Percentiles rank a stretch among this genome's conserved stretches.
Conservation (phyloP, 2,888 invertebrate genomes). For the Laothoe populi region DNA sequence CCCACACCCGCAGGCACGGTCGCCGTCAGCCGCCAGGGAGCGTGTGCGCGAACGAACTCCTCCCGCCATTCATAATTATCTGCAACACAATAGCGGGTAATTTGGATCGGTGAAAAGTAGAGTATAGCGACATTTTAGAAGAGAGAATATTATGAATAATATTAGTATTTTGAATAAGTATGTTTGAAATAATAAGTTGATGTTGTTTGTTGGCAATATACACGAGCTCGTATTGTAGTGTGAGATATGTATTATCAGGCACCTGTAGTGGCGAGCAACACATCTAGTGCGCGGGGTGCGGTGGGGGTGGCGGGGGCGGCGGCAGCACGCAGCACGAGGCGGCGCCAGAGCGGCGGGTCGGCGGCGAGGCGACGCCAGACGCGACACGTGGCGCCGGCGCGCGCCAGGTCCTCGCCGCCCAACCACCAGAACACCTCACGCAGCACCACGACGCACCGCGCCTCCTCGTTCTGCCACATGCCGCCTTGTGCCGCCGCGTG, state of each 20-base stretch:
- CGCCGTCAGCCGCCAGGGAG: slow-evolving; percentile 43
- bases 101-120: neutral
- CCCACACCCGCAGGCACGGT: slow-evolving; percentile 33
- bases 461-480: slow-evolving; percentile 40
- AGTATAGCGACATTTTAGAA: neutral
- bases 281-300: neutral
- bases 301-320: slow-evolving; percentile 22
- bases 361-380: slow-evolving; percentile 61
- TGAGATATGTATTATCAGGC: neutral
- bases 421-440: slow-evolving; percentile 53
- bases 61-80: slow-evolving; percentile 52
- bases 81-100: neutral
- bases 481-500: neutral
- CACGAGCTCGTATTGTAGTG: too few species aligned
- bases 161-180: too few species aligned
- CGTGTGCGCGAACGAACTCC: slow-evolving; percentile 48
- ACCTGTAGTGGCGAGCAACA: slow-evolving; percentile 10
- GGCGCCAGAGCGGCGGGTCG: slow-evolving; percentile 58
- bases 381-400: slow-evolving; percentile 55
- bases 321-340: slow-evolving; percentile 40
- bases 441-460: slow-evolving; percentile 41
- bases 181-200: too few species aligned
- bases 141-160: too few species aligned
- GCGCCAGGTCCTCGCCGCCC: slow-evolving; percentile 48
- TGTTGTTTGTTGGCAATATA: too few species aligned